Percentiles rank a stretch among this genome's conserved stretches.
phyloP scores from a whole-genome alignment of 1,140 invertebrate species.

The Leptinotarsa texana region DNA sequence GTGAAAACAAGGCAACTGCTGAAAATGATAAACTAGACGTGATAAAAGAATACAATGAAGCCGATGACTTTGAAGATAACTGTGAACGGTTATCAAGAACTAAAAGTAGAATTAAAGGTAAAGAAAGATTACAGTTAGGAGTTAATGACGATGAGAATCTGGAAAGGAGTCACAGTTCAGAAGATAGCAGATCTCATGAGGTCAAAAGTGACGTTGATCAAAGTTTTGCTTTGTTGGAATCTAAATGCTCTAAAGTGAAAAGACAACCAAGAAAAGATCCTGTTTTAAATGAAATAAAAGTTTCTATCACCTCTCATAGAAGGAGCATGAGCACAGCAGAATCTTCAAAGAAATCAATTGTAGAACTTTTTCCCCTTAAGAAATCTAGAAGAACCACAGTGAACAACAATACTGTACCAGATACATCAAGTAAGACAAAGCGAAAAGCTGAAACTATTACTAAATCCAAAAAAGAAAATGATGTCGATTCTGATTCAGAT shows the following conservation, averaged over 20 bases:
- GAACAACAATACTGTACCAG: slow-evolving; percentile 4
- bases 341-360: neutral
- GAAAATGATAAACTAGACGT: neutral
- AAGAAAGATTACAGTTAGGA: neutral
- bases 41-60: slow-evolving; percentile 4
- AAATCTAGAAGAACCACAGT: slow-evolving; percentile 13
- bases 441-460: slow-evolving; percentile 12
- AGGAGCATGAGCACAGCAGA: slow-evolving; percentile 22
- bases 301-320: slow-evolving; percentile 19
- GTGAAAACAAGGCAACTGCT: neutral
- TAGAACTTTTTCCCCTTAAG: too few relatives aligned
- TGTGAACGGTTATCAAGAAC: slow-evolving; percentile 1
- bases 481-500: neutral
- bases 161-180: neutral
- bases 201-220: slow-evolving; percentile 30
- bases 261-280: neutral
- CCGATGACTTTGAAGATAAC: neutral
- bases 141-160: neutral
- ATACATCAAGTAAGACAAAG: neutral
- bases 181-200: neutral
- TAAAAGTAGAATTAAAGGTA: neutral
- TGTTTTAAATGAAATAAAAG: slow-evolving; percentile 16
- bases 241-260: slow-evolving; percentile 31
- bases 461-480: neutral
- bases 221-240: slow-evolving; percentile 35